phyloP scores from a whole-genome alignment of 2,888 invertebrate species.

The Terebella lapidaria region DNA sequence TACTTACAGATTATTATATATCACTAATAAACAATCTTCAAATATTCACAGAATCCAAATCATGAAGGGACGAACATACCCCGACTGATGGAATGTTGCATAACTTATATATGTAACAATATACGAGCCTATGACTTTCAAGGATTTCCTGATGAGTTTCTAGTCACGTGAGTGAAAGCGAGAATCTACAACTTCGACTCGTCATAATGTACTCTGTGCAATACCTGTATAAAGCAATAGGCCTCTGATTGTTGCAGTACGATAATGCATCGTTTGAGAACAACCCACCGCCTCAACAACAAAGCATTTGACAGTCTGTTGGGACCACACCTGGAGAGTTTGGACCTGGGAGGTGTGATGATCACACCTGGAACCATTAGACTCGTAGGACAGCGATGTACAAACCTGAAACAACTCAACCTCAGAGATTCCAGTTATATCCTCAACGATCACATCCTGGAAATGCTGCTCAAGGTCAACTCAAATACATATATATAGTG shows the following conservation, averaged over 20 bases:
- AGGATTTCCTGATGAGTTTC: slow-evolving; percentile 43
- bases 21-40: slow-evolving; percentile 1
- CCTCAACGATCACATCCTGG: slow-evolving; percentile 36
- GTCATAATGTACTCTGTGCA: not conserved
- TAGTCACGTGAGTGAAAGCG: slow-evolving; percentile 40
- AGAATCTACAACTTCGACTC: too few species aligned
- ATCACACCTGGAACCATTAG: slow-evolving; percentile 35
- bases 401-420: slow-evolving; percentile 34
- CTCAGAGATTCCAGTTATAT: slow-evolving; percentile 43
- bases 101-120: slow-evolving; percentile 30
- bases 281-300: slow-evolving; percentile 36
- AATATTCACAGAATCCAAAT: slow-evolving; percentile 32
- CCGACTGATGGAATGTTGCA: slow-evolving; percentile 34
- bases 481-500: not conserved
- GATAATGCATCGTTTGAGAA: slow-evolving; percentile 39
- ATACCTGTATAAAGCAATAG: not conserved
- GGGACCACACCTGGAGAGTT: slow-evolving; percentile 34
- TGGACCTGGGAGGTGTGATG: slow-evolving; percentile 38
- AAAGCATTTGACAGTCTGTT: slow-evolving; percentile 30
- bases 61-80: slow-evolving; percentile 37
- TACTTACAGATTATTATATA: not conserved
- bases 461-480: slow-evolving; percentile 35
- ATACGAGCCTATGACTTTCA: slow-evolving; percentile 37
- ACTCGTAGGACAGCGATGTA: slow-evolving; percentile 32
- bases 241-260: slow-evolving; percentile 27